Conservation (phyloP, 2,797 vertebrate genomes). For the Megaceryle alcyon region DNA sequence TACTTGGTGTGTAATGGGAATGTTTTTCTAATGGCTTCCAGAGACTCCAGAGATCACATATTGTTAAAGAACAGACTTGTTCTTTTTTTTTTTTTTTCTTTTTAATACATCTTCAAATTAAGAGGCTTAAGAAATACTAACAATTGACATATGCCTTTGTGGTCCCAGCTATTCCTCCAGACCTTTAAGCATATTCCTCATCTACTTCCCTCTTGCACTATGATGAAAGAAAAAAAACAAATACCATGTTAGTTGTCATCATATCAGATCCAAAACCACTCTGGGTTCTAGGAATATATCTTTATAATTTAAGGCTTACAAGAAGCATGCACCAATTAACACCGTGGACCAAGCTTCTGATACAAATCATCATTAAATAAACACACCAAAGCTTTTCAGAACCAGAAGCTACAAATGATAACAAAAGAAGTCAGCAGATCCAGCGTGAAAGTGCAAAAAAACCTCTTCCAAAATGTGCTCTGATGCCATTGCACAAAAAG, state of each 20-base stretch:
- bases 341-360: conserved; percentile 11
- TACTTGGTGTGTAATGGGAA: conserved; percentile 8
- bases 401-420: conserved; percentile 36
- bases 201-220: not conserved
- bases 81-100: not conserved
- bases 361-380: conserved; percentile 64
- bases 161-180: conserved; percentile 33
- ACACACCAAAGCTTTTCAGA: conserved; percentile 39
- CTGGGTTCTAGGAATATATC: conserved; percentile 16
- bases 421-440: conserved; percentile 56
- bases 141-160: conserved; percentile 29
- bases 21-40: conserved; percentile 40
- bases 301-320: conserved; percentile 58
- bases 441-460: not conserved
- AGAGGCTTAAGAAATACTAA: conserved; percentile 37
- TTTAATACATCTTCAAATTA: conserved; percentile 49
- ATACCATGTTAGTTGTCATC: not conserved
- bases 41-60: conserved; percentile 24
- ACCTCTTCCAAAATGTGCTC: conserved; percentile 32
- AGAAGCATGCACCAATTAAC: conserved; percentile 60
- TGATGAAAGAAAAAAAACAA: not conserved
- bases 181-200: conserved; percentile 25
- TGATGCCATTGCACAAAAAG: conserved; percentile 51
- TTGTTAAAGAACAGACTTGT: not conserved
- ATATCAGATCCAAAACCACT: not conserved